A percentile compares a stretch with the other conserved stretches of the same genome.
phyloP scores from a whole-genome alignment of 2,888 invertebrate species.

The Callyntrura sp. region DNA sequence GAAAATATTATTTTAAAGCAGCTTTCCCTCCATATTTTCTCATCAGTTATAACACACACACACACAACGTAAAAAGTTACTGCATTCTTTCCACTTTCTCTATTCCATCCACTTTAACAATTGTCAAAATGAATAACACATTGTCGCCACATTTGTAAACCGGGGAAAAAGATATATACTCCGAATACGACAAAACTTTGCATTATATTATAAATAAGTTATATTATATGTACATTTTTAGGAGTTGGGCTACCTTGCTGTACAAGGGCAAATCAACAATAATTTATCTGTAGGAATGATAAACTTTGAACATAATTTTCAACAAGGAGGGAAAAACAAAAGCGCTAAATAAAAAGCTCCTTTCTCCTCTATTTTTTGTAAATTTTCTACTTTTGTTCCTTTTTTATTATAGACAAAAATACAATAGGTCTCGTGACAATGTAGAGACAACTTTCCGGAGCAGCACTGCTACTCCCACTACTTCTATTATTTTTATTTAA shows the following conservation, averaged over 20 bases:
- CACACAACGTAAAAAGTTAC: too few relatives aligned
- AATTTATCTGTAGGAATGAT: background rate
- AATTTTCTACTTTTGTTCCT: background rate
- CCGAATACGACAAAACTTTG: background rate
- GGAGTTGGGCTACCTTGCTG: background rate
- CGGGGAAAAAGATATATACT: background rate
- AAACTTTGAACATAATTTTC: background rate
- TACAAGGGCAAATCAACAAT: conserved; percentile 4
- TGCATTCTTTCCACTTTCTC: background rate
- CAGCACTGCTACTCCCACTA: background rate
- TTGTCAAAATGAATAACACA: background rate
- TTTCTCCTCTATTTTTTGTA: too few relatives aligned
- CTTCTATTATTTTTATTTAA: too few relatives aligned
- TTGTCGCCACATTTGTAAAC: background rate
- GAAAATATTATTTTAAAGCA: too few relatives aligned
- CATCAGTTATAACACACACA: too few relatives aligned
- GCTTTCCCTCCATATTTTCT: too few relatives aligned
- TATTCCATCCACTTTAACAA: conserved; percentile 4
- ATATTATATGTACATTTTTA: background rate
- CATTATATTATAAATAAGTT: background rate
- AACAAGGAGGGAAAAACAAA: background rate
- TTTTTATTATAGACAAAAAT: background rate
- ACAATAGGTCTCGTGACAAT: conserved; percentile 21
- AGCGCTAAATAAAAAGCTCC: background rate
- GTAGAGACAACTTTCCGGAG: background rate